phyloP scores from a whole-genome alignment of 2,888 invertebrate genomes.

The Elmis aenea region DNA sequence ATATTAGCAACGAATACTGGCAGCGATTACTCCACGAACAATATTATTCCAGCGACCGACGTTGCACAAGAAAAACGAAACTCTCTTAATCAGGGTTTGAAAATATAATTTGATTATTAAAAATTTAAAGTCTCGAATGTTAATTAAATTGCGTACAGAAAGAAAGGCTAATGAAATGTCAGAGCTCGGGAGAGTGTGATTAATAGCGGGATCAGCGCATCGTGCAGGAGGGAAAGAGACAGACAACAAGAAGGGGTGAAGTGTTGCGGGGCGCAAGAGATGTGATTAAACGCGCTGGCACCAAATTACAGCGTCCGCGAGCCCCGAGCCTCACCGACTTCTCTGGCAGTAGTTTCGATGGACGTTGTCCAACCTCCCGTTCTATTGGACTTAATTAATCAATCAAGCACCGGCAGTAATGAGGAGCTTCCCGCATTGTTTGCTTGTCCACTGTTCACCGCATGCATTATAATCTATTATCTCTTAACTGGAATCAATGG shows the following conservation, averaged over 20 bases:
- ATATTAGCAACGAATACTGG: too few relatives aligned
- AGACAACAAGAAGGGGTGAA: conserved; percentile 9
- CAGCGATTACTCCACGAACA: too few relatives aligned
- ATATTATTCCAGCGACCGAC: too few relatives aligned
- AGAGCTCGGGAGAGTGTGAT: conserved; percentile 45
- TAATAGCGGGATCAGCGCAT: conserved; percentile 42
- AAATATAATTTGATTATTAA: conserved; percentile 45
- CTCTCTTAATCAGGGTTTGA: conserved; percentile 19
- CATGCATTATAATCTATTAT: neutral
- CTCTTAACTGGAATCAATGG: neutral
- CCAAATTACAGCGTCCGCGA: conserved; percentile 21
- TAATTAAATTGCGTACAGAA: conserved; percentile 48
- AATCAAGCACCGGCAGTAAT: conserved; percentile 15
- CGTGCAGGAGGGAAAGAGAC: conserved; percentile 16
- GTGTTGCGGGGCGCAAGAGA: conserved; percentile 17
- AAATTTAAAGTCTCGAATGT: conserved; percentile 48
- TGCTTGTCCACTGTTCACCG: conserved; percentile 1
- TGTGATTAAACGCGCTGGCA: conserved; percentile 22
- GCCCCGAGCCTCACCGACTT: conserved; percentile 10
- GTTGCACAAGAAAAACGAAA: conserved; percentile 14
- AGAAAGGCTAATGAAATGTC: conserved; percentile 49
- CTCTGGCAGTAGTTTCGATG: too few relatives aligned
- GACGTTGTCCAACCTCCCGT: conserved; percentile 11
- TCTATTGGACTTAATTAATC: conserved; percentile 13
- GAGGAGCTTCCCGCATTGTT: conserved; percentile 10